Evolutionary conservation across 1,140 invertebrate species (phyloP).

Genomic region (Panonychus citri): DNA sequence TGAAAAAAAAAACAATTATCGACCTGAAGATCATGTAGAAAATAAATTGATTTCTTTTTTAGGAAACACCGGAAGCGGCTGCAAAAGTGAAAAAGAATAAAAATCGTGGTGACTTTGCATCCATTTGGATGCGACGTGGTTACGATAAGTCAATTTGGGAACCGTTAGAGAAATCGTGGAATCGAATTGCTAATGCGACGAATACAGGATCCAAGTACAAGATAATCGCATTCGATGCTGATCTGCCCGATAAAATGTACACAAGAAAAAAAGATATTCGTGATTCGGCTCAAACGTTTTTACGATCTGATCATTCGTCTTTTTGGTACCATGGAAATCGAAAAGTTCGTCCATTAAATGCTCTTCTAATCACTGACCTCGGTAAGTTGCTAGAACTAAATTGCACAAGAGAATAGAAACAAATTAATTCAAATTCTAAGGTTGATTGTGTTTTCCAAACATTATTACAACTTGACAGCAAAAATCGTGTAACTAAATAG

Average conservation of each 20-base stretch:
- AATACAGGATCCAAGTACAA: slow-evolving; percentile 12
- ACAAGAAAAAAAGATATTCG: slow-evolving; percentile 1
- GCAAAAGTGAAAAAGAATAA: slow-evolving; percentile 15
- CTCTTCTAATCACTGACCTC: slow-evolving; percentile 25
- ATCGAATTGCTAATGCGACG: slow-evolving; percentile 12
- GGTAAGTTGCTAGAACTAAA: slow-evolving; percentile 16
- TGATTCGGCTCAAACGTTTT: slow-evolving; percentile 17
- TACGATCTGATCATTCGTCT: slow-evolving; percentile 19
- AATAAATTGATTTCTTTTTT: neutral
- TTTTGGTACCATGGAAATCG: slow-evolving; percentile 19
- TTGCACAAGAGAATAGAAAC: too few species aligned
- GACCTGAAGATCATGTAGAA: too few species aligned
- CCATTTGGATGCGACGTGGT: slow-evolving; percentile 19
- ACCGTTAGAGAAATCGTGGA: slow-evolving; percentile 14
- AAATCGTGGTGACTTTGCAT: slow-evolving; percentile 22
- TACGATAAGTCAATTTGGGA: slow-evolving; percentile 18
- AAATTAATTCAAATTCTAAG: neutral
- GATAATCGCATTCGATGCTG: slow-evolving; percentile 9
- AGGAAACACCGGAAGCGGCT: slow-evolving; percentile 1
- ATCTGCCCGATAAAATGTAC: neutral
- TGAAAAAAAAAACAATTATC: neutral
- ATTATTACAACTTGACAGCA: neutral
- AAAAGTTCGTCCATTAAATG: slow-evolving; percentile 14
- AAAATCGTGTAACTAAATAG: neutral
- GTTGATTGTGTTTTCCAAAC: neutral